Evolutionary conservation across 2,888 invertebrate genomes (phyloP).

Genomic region (Laothoe populi): DNA sequence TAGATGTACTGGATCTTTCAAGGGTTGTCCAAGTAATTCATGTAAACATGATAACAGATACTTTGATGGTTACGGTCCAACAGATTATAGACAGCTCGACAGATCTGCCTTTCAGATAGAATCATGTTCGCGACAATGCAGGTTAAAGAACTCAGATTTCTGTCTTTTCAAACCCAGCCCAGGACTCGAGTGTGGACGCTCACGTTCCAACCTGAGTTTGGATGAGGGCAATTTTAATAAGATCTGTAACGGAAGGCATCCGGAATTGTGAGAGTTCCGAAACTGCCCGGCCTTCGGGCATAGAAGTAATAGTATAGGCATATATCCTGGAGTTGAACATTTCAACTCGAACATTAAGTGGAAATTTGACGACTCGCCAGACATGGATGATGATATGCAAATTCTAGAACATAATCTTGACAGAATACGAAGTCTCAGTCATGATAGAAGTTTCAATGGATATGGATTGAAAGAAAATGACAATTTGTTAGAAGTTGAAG

Average conservation of each 20-base stretch:
- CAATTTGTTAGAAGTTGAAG: constrained; percentile 77
- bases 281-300: constrained; percentile 83
- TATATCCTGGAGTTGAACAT: constrained; percentile 79
- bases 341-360: constrained; percentile 80
- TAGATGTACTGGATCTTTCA: constrained; percentile 76
- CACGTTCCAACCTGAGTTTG: constrained; percentile 78
- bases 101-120: constrained; percentile 80
- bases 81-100: constrained; percentile 75
- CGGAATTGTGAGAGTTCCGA: constrained; percentile 83
- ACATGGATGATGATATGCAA: constrained; percentile 68
- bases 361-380: constrained; percentile 76
- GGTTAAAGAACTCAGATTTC: constrained; percentile 77
- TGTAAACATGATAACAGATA: constrained; percentile 78
- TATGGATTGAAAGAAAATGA: constrained; percentile 70
- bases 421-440: constrained; percentile 78
- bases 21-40: constrained; percentile 69
- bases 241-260: constrained; percentile 77
- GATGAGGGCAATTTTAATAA: constrained; percentile 80
- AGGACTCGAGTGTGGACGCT: constrained; percentile 74
- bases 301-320: constrained; percentile 80
- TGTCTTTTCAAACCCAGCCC: constrained; percentile 76
- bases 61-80: constrained; percentile 72
- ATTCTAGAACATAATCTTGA: constrained; percentile 78
- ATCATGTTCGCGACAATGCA: constrained; percentile 77
- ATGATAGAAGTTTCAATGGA: constrained; percentile 70